A percentile compares a stretch with the other conserved stretches of the same genome.
phyloP scores from a whole-genome alignment of 2,888 invertebrate genomes.

The Elysia crispata region DNA sequence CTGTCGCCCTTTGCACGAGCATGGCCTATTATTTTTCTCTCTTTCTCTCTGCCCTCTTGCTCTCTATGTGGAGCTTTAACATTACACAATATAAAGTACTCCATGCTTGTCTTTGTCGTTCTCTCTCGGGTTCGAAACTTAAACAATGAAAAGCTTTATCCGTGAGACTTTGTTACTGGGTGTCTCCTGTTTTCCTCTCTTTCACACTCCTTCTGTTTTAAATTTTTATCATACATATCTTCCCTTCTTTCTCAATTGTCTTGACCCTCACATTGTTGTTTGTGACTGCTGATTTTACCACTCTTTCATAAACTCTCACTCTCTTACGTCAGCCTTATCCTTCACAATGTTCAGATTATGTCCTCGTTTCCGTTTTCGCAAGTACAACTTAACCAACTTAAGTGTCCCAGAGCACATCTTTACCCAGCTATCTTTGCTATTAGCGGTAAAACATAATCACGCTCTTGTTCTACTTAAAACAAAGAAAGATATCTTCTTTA shows the following conservation, averaged over 20 bases:
- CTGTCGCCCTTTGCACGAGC: not conserved
- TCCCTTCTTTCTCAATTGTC: not conserved
- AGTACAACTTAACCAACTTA: not conserved
- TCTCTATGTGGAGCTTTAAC: not conserved
- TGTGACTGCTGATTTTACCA: not conserved
- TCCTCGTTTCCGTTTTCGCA: not conserved
- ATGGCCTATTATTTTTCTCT: not conserved
- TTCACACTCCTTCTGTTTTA: slow-evolving; percentile 16
- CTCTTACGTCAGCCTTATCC: slow-evolving; percentile 1
- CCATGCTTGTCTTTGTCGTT: too few relatives aligned
- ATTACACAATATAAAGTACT: too few relatives aligned
- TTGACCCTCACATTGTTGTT: slow-evolving; percentile 36
- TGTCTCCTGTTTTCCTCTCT: slow-evolving; percentile 22
- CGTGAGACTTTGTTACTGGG: too few relatives aligned
- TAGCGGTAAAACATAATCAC: not conserved
- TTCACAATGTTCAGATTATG: not conserved
- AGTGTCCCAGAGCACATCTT: not conserved
- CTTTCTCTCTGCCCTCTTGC: slow-evolving; percentile 18
- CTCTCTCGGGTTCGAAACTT: too few relatives aligned
- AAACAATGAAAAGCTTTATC: too few relatives aligned
- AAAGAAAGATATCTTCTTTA: too few relatives aligned
- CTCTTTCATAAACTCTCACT: slow-evolving; percentile 2
- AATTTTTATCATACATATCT: not conserved
- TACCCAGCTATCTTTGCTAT: slow-evolving; percentile 14
- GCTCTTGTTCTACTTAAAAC: too few relatives aligned